These are phyloP conservation scores for Corvus hawaiiensis DNA, from an alignment of 2,113 vertebrate species.

Conservation along the genomic window DNA sequence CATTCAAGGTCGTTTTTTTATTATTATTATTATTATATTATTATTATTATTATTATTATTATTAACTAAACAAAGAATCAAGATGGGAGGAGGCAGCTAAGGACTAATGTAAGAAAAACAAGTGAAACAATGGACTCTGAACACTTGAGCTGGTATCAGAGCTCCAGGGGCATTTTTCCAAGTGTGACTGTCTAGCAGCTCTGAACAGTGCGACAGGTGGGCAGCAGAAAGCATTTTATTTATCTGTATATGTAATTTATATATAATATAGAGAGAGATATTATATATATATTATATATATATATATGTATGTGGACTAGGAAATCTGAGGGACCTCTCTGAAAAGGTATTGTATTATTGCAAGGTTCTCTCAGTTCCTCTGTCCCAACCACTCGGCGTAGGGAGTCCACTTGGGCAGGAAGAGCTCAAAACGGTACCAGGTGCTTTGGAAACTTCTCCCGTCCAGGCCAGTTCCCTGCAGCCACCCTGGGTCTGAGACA, in stretches of 20 bases:
- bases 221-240: slow-evolving; percentile 75
- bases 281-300: slow-evolving; percentile 79
- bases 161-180: slow-evolving; percentile 57
- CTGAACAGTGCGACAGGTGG: slow-evolving; percentile 35
- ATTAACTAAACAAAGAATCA: slow-evolving; percentile 80
- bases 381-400: neutral
- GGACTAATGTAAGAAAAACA: slow-evolving; percentile 48
- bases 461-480: slow-evolving; percentile 28
- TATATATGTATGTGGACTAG: slow-evolving; percentile 65
- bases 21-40: slow-evolving; percentile 30
- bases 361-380: slow-evolving; percentile 67
- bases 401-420: slow-evolving; percentile 63
- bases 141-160: slow-evolving; percentile 34
- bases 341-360: slow-evolving; percentile 55
- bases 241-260: slow-evolving; percentile 82
- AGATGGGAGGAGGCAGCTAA: slow-evolving; percentile 68
- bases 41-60: slow-evolving; percentile 63
- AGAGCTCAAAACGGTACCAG: slow-evolving; percentile 64
- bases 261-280: slow-evolving; percentile 77
- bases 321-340: slow-evolving; percentile 72
- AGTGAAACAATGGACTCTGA: slow-evolving; percentile 40
- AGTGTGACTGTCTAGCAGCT: slow-evolving; percentile 52
- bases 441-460: neutral
- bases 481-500: neutral
- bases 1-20: slow-evolving; percentile 80